Evolutionary conservation across 2,888 invertebrate species (phyloP).

Genomic region (Monopis laevigella): DNA sequence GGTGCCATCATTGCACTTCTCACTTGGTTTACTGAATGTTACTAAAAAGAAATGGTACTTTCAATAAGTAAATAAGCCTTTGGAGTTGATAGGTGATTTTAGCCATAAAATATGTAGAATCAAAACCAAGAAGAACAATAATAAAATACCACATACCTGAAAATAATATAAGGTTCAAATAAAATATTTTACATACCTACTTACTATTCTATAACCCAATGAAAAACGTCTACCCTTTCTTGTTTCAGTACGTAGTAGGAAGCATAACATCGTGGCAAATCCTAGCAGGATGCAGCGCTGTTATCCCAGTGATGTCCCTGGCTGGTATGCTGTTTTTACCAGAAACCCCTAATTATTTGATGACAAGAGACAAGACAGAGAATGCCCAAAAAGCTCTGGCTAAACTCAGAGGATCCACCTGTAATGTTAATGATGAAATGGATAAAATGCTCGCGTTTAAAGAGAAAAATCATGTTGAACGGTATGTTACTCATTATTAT

Average conservation of each 20-base stretch:
- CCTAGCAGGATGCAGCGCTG: slow-evolving; percentile 70
- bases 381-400: slow-evolving; percentile 68
- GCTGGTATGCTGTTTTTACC: slow-evolving; percentile 71
- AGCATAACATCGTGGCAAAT: slow-evolving; percentile 70
- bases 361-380: slow-evolving; percentile 67
- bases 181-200: no score
- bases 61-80: no score
- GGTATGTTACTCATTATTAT: slow-evolving; percentile 49
- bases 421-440: slow-evolving; percentile 70
- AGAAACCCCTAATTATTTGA: slow-evolving; percentile 77
- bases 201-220: no score
- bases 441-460: slow-evolving; percentile 69
- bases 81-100: no score
- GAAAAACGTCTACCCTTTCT: no score
- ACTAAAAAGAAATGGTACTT: no score
- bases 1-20: no score
- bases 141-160: no score
- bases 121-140: no score
- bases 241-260: slow-evolving; percentile 70
- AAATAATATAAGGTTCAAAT: no score
- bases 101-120: no score
- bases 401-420: slow-evolving; percentile 69
- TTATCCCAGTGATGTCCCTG: slow-evolving; percentile 69
- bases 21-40: no score
- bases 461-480: slow-evolving; percentile 70